Evolutionary conservation across 2,113 vertebrate genomes (phyloP), one percentile per base, ranked within the genome.

Genomic region (Porphyrio hochstetteri): DNA sequence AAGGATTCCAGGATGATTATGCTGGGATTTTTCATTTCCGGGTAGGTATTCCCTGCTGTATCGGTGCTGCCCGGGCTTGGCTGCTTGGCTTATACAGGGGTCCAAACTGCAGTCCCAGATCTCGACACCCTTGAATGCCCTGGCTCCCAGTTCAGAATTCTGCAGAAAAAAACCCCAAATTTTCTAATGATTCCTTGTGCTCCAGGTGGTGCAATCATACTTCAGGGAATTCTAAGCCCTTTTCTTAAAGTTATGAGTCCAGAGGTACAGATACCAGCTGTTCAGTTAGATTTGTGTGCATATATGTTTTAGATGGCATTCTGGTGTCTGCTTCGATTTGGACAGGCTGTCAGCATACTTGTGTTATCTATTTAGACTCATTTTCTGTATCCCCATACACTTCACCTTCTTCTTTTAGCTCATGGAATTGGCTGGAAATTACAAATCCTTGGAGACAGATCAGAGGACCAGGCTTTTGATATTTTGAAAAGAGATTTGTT

Each of bases 11-110:
- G 57, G 14, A 92, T 0, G 13, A 90, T 52, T 98, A 98, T 46
- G 98, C 98, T 8, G 98, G 98, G 13, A 98, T 98, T 83, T 98
- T 98, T 91, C 97, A 88, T 93, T 98, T 98, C 71, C 82, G 63
- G 94, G 98, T 98, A 97, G 2, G 97, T 97, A 55, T 8, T 82
- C 38, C n/a, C 46, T 81, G 33, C 11, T 40, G 3, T n/a, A 5
- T 52, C 74, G 33, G 33, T 80, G 50, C 55, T 81, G 15, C 29
- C 77, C 0, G 4, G 55, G n/a, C 21, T 89, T 63, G 40, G 12
- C 48, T 68, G 42, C 36, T 46, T 81, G 82, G 35, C 56, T 67
- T 78, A 18, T 8, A 24, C 1, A 53, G 20, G 13, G 20, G 1
- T 67, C 50, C 69, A 72, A 46, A 27, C 35, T 68, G n/a, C 35